Base-by-base conservation (phyloP, 1,140 invertebrate genomes). In the Listronotus oregonensis region DNA sequence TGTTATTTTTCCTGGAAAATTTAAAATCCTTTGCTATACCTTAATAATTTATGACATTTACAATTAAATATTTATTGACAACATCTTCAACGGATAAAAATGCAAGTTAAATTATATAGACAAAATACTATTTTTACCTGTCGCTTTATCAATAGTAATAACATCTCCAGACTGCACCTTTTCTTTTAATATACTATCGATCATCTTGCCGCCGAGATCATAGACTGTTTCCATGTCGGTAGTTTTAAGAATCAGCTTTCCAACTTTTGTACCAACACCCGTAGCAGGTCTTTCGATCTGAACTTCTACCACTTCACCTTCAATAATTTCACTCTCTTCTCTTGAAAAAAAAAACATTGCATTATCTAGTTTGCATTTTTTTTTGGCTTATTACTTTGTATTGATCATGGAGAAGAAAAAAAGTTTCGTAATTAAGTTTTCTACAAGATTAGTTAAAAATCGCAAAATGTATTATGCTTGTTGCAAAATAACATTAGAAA, bases 181-280 rank as follows among this genome's bases (percentile, higher is more conserved):
- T 79, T 99, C 97, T 77, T 98, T 98, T 70, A 95, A 90, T 40
- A 99, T 85, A 60, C 92, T 93, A 79, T 99, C 97, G 63, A 99
- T 97, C 90, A 99, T 99, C 85, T 99, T 99, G 55, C 92, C 92
- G 27, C 97, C 97, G 73, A 99, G 85, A 80, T 99, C 97, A 80
- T 99, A 99, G 64, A 98, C 91, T 0, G 97, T 99, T 81, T 99
- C 97, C 97, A 99, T 99, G 80, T 99, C 97, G 0, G 96, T 99
- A 2, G 97, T 99, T 84, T 99, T 99, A 17, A 99, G 80, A 0
- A 97, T 99, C 2, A 99, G 80, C 76, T 98, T 96, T 1, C 96
- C 90, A 47, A 91, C 85, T 82, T 98, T 95, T 0, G 93, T 90
- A 0, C 96, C 96, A 1, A 92, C 89, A 1, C 94, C 93, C 6